Evolutionary conservation across 2,888 invertebrate genomes (phyloP).

Genomic region (Amiota minor): DNA sequence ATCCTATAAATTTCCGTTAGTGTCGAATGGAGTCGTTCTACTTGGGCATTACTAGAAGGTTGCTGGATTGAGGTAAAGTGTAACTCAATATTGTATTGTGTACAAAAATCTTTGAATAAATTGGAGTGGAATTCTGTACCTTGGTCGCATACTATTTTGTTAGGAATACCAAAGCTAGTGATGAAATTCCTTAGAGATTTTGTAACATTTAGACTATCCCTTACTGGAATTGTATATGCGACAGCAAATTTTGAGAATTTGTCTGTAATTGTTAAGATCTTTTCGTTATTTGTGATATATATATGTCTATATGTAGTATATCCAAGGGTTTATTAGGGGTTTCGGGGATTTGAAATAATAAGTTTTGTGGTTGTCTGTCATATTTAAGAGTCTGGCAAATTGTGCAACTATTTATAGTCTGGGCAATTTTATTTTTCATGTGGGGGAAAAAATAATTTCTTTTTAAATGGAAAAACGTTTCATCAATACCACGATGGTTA

Average conservation of each 20-base stretch:
- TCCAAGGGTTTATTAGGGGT: constrained; percentile 35
- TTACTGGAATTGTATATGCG: constrained; percentile 21
- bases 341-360: constrained; percentile 14
- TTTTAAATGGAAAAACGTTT: no score
- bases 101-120: constrained; percentile 40
- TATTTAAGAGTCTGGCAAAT: no score
- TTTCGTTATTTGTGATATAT: constrained; percentile 31
- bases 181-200: constrained; percentile 39
- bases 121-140: constrained; percentile 40
- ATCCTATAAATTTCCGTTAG: constrained; percentile 43
- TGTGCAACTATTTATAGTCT: no score
- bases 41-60: constrained; percentile 39
- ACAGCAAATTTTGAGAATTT: constrained; percentile 44
- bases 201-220: constrained; percentile 33
- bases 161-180: constrained; percentile 31
- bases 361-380: constrained; percentile 31
- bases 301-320: constrained; percentile 40
- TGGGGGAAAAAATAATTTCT: no score
- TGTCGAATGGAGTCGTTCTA: constrained; percentile 42
- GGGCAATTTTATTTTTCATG: no score
- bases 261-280: constrained; percentile 38
- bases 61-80: constrained; percentile 39
- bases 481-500: constrained; percentile 35
- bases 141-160: constrained; percentile 30
- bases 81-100: constrained; percentile 23